phyloP scores from a whole-genome alignment of 2,888 invertebrate genomes.

The Dusona sp. region DNA sequence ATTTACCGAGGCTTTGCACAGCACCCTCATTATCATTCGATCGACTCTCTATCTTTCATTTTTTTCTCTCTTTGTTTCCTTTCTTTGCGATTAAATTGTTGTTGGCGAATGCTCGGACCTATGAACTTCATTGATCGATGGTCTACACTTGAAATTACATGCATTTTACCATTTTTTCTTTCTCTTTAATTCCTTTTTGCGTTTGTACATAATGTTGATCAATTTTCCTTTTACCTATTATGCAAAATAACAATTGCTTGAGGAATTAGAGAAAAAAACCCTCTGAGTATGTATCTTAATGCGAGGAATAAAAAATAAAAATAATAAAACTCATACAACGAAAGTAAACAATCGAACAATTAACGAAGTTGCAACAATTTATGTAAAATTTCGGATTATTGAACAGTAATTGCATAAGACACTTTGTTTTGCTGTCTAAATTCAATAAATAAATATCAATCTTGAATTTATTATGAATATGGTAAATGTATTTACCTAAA shows the following conservation, averaged over 20 bases:
- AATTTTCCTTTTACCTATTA: background rate
- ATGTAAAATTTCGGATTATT: background rate
- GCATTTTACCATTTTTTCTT: background rate
- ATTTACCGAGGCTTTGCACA: constrained; percentile 4
- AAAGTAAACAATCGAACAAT: background rate
- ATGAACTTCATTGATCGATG: constrained; percentile 24
- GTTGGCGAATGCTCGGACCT: constrained; percentile 32
- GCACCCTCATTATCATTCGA: constrained; percentile 47
- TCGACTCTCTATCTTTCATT: constrained; percentile 13
- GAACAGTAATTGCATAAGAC: background rate
- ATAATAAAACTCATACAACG: background rate
- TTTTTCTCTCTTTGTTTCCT: constrained; percentile 20
- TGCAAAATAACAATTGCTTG: background rate
- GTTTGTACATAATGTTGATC: background rate
- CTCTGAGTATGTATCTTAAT: background rate
- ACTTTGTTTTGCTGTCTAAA: too few species aligned
- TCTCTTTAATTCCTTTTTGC: background rate
- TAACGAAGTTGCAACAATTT: background rate
- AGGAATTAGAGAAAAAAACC: background rate
- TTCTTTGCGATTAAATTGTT: constrained; percentile 36
- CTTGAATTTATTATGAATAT: background rate
- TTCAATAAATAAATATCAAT: background rate
- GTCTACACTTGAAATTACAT: background rate
- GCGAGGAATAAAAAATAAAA: background rate
- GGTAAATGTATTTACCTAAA: background rate